Base-by-base conservation (phyloP, 2,888 invertebrate species). In the Tinea trinotella region DNA sequence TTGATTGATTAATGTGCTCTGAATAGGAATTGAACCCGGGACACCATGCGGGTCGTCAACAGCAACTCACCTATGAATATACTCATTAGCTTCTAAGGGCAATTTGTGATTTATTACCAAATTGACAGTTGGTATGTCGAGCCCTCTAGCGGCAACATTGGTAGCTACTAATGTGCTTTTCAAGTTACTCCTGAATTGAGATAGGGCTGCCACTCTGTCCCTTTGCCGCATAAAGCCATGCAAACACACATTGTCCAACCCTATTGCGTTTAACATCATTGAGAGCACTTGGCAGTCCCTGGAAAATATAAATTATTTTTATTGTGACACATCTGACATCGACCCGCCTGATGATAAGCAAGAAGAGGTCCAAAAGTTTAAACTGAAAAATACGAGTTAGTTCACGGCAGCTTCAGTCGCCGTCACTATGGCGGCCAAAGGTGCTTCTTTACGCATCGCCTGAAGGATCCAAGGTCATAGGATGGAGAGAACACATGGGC, bases 71-170 rank as follows among this genome's bases (percentile, higher is more conserved):
- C 88, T 87, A 79, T 99, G 99, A 64, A 99, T 92, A 71, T 99
- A 99, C 62, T 97, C 96, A 70, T 96, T 97, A 0, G 97, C 92
- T 54, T 93, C 90, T 62, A 92, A 90, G 0, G 99, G 99, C 60
- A 99, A 89, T 59, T 93, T 93, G 72, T 99, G 98, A 77, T 99
- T 99, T 10, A 99, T 89, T 0, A 99, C 96, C 57, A 99, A 78
- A 68, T 98, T 93, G 0, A 99, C 98, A n/a, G 92, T 90, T 0
- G 98, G 98, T 70, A 99, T 98, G 71, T 99, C 99, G 35, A 99
- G 84, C 6, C 99, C 98, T 76, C 98, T 89, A 54, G 97, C 95
- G 0, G 98, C 99, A 0, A 99, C 97, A 81, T 99, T 98, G 0
- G 99, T 99, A 0, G 98, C 97, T 54, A 99, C 93, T 15, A 99